phyloP scores from a whole-genome alignment of 64 coral and sea anemone species.

The Stylophora pistillata region DNA sequence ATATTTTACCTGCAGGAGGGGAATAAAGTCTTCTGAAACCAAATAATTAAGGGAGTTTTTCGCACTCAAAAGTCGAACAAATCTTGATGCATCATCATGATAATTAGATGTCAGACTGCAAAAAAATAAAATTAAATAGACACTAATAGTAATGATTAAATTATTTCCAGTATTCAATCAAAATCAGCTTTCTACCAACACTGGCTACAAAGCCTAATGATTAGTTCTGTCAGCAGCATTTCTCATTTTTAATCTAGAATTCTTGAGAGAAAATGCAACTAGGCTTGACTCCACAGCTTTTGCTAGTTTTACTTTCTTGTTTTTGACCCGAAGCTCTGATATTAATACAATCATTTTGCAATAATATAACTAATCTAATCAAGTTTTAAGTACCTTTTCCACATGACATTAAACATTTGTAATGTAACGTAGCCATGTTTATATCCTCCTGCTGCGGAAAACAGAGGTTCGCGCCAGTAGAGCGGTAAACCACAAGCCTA shows the following conservation, averaged over 20 bases:
- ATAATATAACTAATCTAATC: too few species aligned
- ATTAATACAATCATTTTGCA: too few species aligned
- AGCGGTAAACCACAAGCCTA: conserved; percentile 92
- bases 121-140: too few species aligned
- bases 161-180: background rate
- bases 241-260: too few species aligned
- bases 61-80: conserved; percentile 78
- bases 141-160: background rate
- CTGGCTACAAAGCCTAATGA: too few species aligned
- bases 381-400: conserved; percentile 89
- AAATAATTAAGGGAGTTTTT: conserved; percentile 73
- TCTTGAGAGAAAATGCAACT: too few species aligned
- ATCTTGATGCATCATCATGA: conserved; percentile 93
- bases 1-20: conserved; percentile 79
- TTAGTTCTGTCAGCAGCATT: too few species aligned
- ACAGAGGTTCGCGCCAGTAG: conserved; percentile 93
- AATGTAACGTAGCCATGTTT: conserved; percentile 90
- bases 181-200: too few species aligned
- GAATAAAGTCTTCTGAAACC: conserved; percentile 92
- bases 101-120: conserved; percentile 78
- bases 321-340: too few species aligned
- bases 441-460: conserved; percentile 79
- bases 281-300: too few species aligned
- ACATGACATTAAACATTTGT: conserved; percentile 79
- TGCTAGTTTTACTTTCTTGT: too few species aligned